Evolutionary conservation across 2,888 invertebrate genomes (phyloP).

Genomic region (Incurvaria masculella): DNA sequence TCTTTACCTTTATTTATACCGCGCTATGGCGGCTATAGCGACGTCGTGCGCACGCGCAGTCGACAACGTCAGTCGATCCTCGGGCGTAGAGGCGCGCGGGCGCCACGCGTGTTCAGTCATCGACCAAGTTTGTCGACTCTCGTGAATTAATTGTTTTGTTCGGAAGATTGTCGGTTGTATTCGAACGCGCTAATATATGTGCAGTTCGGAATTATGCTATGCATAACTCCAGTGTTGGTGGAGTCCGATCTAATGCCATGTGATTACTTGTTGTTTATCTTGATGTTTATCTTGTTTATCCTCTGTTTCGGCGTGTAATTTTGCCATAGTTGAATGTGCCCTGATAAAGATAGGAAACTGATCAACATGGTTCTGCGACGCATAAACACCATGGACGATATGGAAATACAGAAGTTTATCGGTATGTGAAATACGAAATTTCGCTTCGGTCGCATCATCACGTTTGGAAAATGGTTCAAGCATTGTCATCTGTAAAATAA

Average conservation of each 20-base stretch:
- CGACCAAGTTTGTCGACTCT: background rate
- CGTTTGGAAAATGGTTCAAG: background rate
- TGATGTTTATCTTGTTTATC: background rate
- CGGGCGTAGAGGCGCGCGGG: background rate
- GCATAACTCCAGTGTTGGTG: background rate
- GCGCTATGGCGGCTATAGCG: background rate
- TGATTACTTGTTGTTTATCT: background rate
- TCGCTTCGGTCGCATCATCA: background rate
- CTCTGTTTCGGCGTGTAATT: too few relatives aligned
- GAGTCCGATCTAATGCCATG: background rate
- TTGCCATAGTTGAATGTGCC: background rate
- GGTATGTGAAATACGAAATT: background rate
- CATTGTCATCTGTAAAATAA: background rate
- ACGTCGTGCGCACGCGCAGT: background rate
- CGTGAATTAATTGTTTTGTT: background rate
- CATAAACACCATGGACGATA: background rate
- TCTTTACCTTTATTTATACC: too few relatives aligned
- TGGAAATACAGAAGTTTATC: background rate
- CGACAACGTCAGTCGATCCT: background rate
- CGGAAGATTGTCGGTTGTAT: background rate
- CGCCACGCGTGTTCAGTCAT: background rate
- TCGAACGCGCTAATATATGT: background rate
- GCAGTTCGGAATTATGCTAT: background rate
- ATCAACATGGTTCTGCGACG: background rate
- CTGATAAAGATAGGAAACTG: background rate